phyloP scores from a whole-genome alignment of 2,113 vertebrate genomes.

The Arenaria interpres region DNA sequence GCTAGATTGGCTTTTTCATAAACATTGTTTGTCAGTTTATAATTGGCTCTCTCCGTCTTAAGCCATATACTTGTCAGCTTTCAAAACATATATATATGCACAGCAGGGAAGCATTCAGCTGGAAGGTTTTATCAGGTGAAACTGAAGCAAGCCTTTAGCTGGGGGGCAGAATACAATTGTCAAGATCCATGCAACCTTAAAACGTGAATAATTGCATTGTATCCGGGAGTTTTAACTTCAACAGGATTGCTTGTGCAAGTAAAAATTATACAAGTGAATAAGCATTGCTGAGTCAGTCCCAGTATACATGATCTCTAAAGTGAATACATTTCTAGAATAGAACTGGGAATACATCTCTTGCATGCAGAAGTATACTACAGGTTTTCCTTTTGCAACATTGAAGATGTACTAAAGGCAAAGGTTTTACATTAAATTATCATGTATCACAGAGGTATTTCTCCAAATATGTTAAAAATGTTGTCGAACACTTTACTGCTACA shows the following conservation, averaged over 20 bases:
- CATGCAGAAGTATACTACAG: background rate
- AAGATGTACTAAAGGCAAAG: background rate
- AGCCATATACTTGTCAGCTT: background rate
- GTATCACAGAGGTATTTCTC: background rate
- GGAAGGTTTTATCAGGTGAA: conserved; percentile 16
- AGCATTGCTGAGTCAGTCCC: background rate
- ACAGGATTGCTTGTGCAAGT: background rate
- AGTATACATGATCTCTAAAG: background rate
- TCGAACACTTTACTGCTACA: background rate
- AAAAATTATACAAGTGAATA: background rate
- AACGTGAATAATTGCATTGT: conserved; percentile 23
- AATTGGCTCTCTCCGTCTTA: background rate
- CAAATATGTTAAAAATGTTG: background rate
- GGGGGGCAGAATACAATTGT: background rate
- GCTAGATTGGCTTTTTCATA: background rate
- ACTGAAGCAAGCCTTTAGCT: conserved; percentile 37
- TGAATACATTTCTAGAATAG: background rate
- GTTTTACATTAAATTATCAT: background rate
- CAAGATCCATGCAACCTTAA: background rate
- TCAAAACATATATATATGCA: background rate
- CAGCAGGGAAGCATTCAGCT: background rate
- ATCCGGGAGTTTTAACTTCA: conserved; percentile 28
- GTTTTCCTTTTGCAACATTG: background rate
- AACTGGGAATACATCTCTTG: background rate
- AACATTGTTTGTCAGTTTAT: background rate